Conservation (phyloP, 2,888 invertebrate species). For the Chromoteleia sp. region DNA sequence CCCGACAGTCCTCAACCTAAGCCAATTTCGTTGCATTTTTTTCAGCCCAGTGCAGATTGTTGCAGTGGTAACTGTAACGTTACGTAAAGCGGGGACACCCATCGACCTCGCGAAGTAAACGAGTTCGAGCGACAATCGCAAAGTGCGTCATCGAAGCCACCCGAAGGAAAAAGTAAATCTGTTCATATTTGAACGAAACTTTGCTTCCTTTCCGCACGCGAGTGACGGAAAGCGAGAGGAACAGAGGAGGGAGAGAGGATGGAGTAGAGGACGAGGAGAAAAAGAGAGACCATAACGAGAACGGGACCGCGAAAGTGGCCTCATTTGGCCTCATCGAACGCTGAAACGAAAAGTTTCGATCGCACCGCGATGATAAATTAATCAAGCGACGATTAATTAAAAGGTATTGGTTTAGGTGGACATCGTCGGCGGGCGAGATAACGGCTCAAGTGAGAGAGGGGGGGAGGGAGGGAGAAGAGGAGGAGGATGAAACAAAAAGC, state of each 20-base stretch:
- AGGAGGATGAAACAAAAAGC: neutral
- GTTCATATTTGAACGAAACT: neutral
- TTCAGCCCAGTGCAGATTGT: neutral
- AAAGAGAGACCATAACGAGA: too few relatives aligned
- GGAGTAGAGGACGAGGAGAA: too few relatives aligned
- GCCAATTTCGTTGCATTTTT: conserved; percentile 16
- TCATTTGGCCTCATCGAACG: too few relatives aligned
- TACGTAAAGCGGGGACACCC: neutral
- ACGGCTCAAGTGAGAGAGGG: conserved; percentile 13
- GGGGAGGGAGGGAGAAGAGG: conserved; percentile 41
- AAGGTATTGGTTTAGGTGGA: conserved; percentile 74
- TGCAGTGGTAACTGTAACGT: conserved; percentile 9
- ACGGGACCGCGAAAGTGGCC: too few relatives aligned
- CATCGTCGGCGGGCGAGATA: conserved; percentile 7
- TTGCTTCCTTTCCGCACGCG: neutral
- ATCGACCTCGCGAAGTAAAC: neutral
- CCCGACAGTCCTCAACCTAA: neutral
- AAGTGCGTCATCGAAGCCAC: neutral
- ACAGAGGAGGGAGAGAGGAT: too few relatives aligned
- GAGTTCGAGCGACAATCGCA: conserved; percentile 9
- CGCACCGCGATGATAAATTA: conserved; percentile 76
- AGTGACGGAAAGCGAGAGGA: too few relatives aligned
- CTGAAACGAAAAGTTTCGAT: conserved; percentile 19
- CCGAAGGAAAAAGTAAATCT: neutral
- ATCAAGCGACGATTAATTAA: conserved; percentile 80